These are phyloP conservation scores for Prunella strophiata DNA, from an alignment of 2,797 vertebrate genomes.

Conservation along the genomic window DNA sequence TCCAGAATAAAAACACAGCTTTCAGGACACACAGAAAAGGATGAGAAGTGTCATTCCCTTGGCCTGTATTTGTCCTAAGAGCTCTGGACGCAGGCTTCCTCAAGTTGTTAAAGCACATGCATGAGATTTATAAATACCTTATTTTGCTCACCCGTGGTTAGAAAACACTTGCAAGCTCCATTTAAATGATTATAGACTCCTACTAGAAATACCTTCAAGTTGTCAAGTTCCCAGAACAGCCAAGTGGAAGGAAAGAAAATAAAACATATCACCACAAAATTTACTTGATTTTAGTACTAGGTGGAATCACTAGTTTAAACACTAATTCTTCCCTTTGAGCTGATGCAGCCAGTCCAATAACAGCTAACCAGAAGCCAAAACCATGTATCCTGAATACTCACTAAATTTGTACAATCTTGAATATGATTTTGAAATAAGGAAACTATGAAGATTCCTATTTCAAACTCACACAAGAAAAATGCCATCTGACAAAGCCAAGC, in stretches of 20 bases:
- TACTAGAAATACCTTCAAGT: conserved; percentile 46
- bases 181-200: conserved; percentile 44
- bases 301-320: not conserved
- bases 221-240: conserved; percentile 39
- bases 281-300: conserved; percentile 2
- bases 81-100: not conserved
- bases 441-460: not conserved
- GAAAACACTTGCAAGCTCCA: conserved; percentile 54
- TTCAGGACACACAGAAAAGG: not conserved
- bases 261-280: conserved; percentile 25
- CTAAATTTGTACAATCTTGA: not conserved
- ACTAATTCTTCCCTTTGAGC: conserved; percentile 16
- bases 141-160: not conserved
- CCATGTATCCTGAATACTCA: not conserved
- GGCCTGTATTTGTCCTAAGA: not conserved
- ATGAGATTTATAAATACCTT: not conserved
- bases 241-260: not conserved
- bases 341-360: not conserved
- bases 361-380: not conserved
- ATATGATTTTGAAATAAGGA: not conserved
- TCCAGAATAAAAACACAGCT: not conserved
- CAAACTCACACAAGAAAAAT: not conserved
- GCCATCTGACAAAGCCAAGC: not conserved
- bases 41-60: not conserved
- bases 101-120: not conserved